Evolutionary conservation across 2,888 invertebrate genomes (phyloP).

Genomic region (Malacosoma neustria): DNA sequence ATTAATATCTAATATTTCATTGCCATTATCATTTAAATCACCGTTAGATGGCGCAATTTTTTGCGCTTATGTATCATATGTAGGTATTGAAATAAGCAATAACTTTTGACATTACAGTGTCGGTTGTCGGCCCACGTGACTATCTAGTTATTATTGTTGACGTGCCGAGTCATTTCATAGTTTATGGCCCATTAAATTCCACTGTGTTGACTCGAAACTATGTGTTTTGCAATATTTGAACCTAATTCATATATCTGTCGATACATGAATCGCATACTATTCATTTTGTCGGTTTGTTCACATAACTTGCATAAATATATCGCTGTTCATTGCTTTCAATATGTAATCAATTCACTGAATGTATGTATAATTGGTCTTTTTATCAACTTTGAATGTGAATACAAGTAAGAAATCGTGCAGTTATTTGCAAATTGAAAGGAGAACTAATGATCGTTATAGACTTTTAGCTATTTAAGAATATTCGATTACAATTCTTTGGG

Average conservation of each 20-base stretch:
- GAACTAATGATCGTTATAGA: no score
- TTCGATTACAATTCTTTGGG: slow-evolving; percentile 8
- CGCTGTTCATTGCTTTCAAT: background rate
- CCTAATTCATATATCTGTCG: slow-evolving; percentile 8
- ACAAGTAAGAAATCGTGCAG: background rate
- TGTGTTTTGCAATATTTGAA: slow-evolving; percentile 20
- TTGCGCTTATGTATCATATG: slow-evolving; percentile 4
- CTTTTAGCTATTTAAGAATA: background rate
- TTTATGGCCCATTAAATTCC: slow-evolving; percentile 31
- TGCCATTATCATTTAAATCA: slow-evolving; percentile 3
- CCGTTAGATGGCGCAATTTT: slow-evolving; percentile 3
- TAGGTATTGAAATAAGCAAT: slow-evolving; percentile 24
- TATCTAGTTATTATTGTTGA: slow-evolving; percentile 25
- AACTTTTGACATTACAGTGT: slow-evolving; percentile 26
- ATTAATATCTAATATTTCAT: background rate
- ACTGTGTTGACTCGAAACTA: slow-evolving; percentile 20
- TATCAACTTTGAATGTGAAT: background rate
- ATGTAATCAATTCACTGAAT: slow-evolving; percentile 2
- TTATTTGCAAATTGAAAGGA: slow-evolving; percentile 3
- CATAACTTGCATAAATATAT: background rate
- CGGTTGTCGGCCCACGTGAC: slow-evolving; percentile 31
- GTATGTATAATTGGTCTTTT: background rate
- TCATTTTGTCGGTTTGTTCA: background rate
- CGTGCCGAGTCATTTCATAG: slow-evolving; percentile 31
- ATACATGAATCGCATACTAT: slow-evolving; percentile 2